A percentile compares a stretch with the other conserved stretches of the same genome.
Evolutionary conservation across 2,113 vertebrate species (phyloP).

Genomic region (Vidua chalybeata): DNA sequence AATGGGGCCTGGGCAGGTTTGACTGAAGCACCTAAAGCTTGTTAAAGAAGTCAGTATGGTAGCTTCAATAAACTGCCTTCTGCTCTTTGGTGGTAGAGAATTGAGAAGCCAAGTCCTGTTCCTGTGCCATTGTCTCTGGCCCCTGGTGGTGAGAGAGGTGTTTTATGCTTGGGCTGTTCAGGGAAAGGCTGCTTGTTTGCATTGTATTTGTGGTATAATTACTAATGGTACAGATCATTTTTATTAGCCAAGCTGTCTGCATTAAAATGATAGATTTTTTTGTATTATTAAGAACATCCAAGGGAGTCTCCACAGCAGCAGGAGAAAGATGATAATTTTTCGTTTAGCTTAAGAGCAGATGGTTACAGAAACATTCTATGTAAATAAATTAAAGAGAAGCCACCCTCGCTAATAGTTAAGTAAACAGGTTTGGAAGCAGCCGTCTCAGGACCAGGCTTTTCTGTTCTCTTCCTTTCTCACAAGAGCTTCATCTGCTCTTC

Average conservation of each 20-base stretch:
- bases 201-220: conserved; percentile 74
- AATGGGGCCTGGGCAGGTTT: neutral
- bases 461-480: neutral
- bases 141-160: neutral
- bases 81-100: neutral
- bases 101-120: neutral
- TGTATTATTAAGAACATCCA: conserved; percentile 70
- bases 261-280: conserved; percentile 78
- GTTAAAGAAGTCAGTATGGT: neutral
- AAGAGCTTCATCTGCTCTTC: neutral
- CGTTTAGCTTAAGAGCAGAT: conserved; percentile 76
- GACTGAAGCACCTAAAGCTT: neutral
- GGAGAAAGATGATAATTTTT: conserved; percentile 75
- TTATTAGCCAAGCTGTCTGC: conserved; percentile 78
- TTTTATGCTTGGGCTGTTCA: conserved; percentile 17
- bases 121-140: neutral
- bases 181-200: conserved; percentile 52
- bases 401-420: conserved; percentile 40
- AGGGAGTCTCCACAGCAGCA: conserved; percentile 56
- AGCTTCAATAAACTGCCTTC: neutral
- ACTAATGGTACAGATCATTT: conserved; percentile 76
- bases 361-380: conserved; percentile 71
- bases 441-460: neutral
- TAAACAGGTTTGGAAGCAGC: conserved; percentile 46
- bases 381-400: conserved; percentile 69